Evolutionary conservation across 2,113 vertebrate genomes (phyloP).

Genomic region (Trogon surrucura): DNA sequence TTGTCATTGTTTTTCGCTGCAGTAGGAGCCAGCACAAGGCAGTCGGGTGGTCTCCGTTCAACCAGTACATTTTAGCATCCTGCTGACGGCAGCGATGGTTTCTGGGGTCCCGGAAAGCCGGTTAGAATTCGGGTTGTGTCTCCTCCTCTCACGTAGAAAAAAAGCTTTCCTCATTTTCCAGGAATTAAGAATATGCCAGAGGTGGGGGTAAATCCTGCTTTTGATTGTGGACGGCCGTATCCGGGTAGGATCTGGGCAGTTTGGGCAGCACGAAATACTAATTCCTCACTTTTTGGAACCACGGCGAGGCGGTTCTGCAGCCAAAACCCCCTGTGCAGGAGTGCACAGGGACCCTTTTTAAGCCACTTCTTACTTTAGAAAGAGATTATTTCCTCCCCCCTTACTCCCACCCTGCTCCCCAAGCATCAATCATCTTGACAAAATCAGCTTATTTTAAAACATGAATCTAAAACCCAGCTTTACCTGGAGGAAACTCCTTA

Average conservation of each 20-base stretch:
- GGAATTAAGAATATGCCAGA: slow-evolving; percentile 36
- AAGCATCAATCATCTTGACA: neutral
- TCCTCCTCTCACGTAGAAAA: neutral
- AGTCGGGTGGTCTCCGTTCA: neutral
- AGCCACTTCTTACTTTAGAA: neutral
- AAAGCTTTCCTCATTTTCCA: slow-evolving; percentile 39
- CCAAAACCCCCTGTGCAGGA: neutral
- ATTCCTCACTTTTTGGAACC: neutral
- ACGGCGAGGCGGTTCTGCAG: neutral
- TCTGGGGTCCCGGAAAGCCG: neutral
- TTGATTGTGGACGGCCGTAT: neutral
- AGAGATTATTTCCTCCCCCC: neutral
- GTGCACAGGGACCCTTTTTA: neutral
- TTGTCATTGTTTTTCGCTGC: neutral
- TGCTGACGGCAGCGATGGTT: neutral
- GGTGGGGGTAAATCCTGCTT: slow-evolving; percentile 36
- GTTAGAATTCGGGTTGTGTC: neutral
- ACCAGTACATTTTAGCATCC: neutral
- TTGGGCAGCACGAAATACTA: neutral
- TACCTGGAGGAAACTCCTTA: neutral
- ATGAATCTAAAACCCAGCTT: neutral
- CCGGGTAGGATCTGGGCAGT: neutral
- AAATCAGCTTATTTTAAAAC: neutral
- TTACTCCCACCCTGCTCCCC: too few relatives aligned
- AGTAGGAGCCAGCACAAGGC: neutral